Base-by-base conservation (phyloP, 2,797 vertebrate genomes). In the Gymnoscopelus braueri region DNA sequence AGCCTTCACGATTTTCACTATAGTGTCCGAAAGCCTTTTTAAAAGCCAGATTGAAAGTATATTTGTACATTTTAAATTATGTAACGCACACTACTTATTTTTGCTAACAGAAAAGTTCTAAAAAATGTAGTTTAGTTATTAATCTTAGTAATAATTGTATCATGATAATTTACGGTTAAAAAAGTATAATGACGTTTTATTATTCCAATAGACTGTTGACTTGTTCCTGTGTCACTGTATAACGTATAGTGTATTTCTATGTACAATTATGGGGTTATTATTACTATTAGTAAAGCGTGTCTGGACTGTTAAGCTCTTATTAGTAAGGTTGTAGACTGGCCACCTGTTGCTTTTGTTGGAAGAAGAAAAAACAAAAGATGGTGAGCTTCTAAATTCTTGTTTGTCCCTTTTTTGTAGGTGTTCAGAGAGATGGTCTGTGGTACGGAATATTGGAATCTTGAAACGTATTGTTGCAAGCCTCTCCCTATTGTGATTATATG, bases 21-120 rank as follows among this genome's bases (percentile, higher is more conserved):
- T 80, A 52, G 74, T 86, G 84, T 90, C 84, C 75, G 80, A 85
- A 85, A 88, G 83, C 85, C 87, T 91, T 89, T 91, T 81, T 84
- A 88, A 90, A 91, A 91, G 88, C 86, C 85, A 91, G 89, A 91
- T 86, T 14, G 79, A 87, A 89, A 89, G 85, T 93, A 91, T 92
- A 91, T 93, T 92, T 92, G 89, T 92, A 91, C 79, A 90, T 93
- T 92, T 92, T 85, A 84, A 90, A 90, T 89, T 69, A 89, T 91
- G 88, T 91, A 90, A 91, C 88, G 86, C 89, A 89, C 89, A 92
- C 90, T 90, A 92, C 89, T 93, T 94, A 92, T 93, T 93, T 93
- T 93, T 93, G 91, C 89, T 91, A 93, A 92, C 87, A 84, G 81
- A 89, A 85, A 89, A 69, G 76, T 77, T 65, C 5, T 49, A 64